Evolutionary conservation across 2,888 invertebrate genomes (phyloP), one percentile per base, ranked within the genome.

Genomic region (Lithosia quadra): DNA sequence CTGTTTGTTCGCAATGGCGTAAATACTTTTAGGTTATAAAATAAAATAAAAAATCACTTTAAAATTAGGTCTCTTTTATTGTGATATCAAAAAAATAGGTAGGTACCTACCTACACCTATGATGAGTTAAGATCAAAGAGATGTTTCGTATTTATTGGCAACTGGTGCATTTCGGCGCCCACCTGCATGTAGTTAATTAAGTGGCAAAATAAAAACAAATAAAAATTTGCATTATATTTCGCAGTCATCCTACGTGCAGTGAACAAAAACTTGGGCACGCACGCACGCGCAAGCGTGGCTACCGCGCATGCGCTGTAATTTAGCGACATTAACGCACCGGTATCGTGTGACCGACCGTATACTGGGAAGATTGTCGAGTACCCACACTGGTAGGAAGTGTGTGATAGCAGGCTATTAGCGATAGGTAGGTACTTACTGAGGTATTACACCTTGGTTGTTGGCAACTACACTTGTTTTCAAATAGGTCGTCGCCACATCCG

Each of bases 301-400:
- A 74, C 68, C 65, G 72, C 62, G 67, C 68, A 62, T 36, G 67
- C 68, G 63, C 73, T 72, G 77, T 80, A 86, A 86, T 85, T 85
- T 84, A 74, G 78, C 71, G 75, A 79, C 82, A 84, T 84, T 83
- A 84, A 65, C 69, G 72, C 71, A 72, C 71, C 68, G 79, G 75
- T 66, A 63, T 67, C 63, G 72, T 73, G 71, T 73, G 65, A 68
- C 71, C 79, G 78, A 73, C 76, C 74, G 28, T 28, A 28, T 73
- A 62, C 55, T 22, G 15, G 18, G 22, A 56, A 56, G 24, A 39
- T 56, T 39, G 22, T 64, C 15, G 28, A 55, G 36, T 11, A 53
- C 21, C 53, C 33, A 63, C 9, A 63, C 18, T 57, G 18, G 15
- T 33, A 18, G 36, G 22, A 22, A 36, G 22, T 39, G 18, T 43